Evolutionary conservation across 1,140 invertebrate species (phyloP).

Genomic region (Aphaenogaster rudis): DNA sequence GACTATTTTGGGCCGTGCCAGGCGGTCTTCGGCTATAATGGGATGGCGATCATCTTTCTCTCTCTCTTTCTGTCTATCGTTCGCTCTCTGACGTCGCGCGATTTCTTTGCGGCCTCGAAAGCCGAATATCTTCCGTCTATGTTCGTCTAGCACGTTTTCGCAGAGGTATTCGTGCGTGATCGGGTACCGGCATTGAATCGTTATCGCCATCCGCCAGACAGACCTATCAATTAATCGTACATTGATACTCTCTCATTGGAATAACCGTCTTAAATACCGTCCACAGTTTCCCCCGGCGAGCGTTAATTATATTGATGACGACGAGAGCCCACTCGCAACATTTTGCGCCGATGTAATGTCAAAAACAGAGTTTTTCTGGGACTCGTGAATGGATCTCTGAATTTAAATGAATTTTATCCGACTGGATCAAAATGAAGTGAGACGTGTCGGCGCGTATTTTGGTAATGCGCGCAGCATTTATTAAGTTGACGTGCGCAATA

Average conservation of each 20-base stretch:
- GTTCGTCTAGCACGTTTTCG: slow-evolving; percentile 32
- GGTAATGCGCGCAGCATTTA: not conserved
- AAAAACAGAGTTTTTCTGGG: not conserved
- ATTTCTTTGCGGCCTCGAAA: slow-evolving; percentile 33
- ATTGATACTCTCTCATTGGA: slow-evolving; percentile 38
- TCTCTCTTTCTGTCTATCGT: slow-evolving; percentile 5
- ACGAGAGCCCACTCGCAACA: not conserved
- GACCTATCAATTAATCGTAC: slow-evolving; percentile 46
- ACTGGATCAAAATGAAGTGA: not conserved
- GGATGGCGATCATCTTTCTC: slow-evolving; percentile 47
- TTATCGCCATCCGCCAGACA: slow-evolving; percentile 28
- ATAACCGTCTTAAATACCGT: slow-evolving; percentile 38
- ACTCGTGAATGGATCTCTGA: slow-evolving; percentile 17
- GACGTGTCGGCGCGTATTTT: not conserved
- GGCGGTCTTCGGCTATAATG: slow-evolving; percentile 57
- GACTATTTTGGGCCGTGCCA: slow-evolving; percentile 71
- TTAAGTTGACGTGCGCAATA: slow-evolving; percentile 1
- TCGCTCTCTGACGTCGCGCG: slow-evolving; percentile 25
- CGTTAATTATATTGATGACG: slow-evolving; percentile 38
- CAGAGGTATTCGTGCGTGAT: slow-evolving; percentile 12
- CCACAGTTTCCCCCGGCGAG: not conserved
- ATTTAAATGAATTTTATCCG: slow-evolving; percentile 27
- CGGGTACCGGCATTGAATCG: not conserved
- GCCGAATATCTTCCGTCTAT: slow-evolving; percentile 28
- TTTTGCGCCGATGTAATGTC: slow-evolving; percentile 4